Percentiles rank a stretch among this genome's conserved stretches.
These are phyloP conservation scores for Platichthys stellatus DNA, from an alignment of 2,113 vertebrate species.

Conservation along the genomic window DNA sequence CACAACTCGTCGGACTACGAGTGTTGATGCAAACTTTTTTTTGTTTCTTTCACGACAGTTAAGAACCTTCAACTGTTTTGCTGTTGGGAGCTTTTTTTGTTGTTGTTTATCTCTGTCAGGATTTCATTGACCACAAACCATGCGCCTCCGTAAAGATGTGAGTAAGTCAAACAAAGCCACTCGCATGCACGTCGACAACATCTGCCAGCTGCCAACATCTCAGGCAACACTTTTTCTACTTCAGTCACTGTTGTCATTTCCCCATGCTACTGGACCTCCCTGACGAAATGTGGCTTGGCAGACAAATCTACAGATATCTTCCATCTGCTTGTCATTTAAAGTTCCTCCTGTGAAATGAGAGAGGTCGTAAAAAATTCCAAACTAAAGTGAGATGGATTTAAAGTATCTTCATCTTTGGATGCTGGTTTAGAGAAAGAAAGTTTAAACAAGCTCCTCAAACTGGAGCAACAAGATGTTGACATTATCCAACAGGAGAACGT, in stretches of 20 bases:
- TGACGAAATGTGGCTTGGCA: constrained; percentile 52
- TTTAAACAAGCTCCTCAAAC: not conserved
- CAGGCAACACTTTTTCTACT: constrained; percentile 82
- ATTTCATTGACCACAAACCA: not conserved
- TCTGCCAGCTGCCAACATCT: constrained; percentile 40
- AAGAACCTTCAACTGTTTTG: too few relatives aligned
- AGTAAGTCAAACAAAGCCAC: not conserved
- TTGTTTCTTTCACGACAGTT: too few relatives aligned
- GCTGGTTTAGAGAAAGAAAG: not conserved
- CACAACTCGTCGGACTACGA: too few relatives aligned
- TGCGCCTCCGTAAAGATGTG: not conserved
- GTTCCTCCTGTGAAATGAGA: constrained; percentile 74
- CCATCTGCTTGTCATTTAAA: constrained; percentile 76
- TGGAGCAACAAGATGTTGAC: not conserved
- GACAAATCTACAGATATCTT: constrained; percentile 71
- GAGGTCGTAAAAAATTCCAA: not conserved
- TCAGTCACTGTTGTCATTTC: constrained; percentile 80
- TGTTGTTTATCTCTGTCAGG: constrained; percentile 52
- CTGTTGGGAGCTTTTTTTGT: too few relatives aligned
- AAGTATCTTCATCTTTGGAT: not conserved
- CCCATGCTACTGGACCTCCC: constrained; percentile 78
- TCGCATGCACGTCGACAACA: constrained; percentile 65
- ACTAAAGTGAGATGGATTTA: not conserved
- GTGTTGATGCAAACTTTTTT: too few relatives aligned
- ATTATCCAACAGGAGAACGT: not conserved